These are phyloP conservation scores for Sarcophaga peregrina DNA, from an alignment of 1,140 invertebrate genomes.

Conservation along the genomic window DNA sequence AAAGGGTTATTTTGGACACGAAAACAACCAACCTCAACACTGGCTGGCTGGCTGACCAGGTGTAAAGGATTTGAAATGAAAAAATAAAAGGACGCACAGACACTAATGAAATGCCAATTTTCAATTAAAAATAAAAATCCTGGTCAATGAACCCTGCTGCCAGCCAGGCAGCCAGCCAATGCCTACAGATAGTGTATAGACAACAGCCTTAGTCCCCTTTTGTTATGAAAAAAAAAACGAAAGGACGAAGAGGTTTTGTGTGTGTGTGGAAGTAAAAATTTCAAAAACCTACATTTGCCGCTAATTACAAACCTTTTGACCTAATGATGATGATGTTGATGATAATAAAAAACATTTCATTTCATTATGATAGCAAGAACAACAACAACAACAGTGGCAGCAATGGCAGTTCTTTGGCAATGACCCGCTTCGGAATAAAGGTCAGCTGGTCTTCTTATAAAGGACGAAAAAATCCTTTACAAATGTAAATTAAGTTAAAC, in stretches of 20 bases:
- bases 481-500: conserved; percentile 39
- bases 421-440: conserved; percentile 31
- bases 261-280: not conserved
- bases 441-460: conserved; percentile 30
- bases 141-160: conserved; percentile 28
- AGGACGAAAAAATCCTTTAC: conserved; percentile 34
- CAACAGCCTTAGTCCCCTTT: no score
- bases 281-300: conserved; percentile 25
- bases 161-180: no score
- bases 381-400: not conserved
- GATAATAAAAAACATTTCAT: not conserved
- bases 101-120: conserved; percentile 34
- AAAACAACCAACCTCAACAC: conserved; percentile 18
- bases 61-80: not conserved
- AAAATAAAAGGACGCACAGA: not conserved
- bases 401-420: not conserved
- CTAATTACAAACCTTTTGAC: conserved; percentile 41
- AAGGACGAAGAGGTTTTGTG: not conserved
- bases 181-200: not conserved
- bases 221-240: no score
- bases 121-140: not conserved
- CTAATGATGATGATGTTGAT: conserved; percentile 23
- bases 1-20: conserved; percentile 36
- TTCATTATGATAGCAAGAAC: not conserved
- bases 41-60: conserved; percentile 1